Evolutionary conservation across 2,113 vertebrate genomes (phyloP), one percentile per base, ranked within the genome.

Genomic region (Fulmarus glacialis): DNA sequence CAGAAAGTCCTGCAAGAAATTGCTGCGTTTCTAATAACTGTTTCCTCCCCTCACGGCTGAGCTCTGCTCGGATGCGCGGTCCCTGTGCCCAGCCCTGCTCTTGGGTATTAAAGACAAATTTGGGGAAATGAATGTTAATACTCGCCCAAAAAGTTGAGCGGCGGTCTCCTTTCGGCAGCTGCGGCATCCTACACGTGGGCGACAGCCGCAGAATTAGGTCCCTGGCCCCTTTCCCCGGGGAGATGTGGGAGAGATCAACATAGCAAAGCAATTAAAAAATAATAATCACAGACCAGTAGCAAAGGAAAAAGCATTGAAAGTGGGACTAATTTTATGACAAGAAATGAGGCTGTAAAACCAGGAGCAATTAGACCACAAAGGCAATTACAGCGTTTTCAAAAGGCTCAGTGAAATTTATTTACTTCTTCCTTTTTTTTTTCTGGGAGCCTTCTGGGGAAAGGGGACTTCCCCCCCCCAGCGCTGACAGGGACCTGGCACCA

Each of bases 281-380:
- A 67, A 91, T 94, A 81, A 91, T 91, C 92, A 82, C 93, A 93
- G 94, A 36, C 92, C 88, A 78, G 88, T 13, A 58, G 96, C 70
- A 71, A 87, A 95, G 73, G 81, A 82, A 89, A 78, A 94, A 56
- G 43, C 74, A 90, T 86, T 72, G 82, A 89, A 97, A 96, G 89
- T 90, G 83, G 87, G 95, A 88, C 91, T 89, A 79, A 88, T 92
- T 96, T 89, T 92, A 90, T 92, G 88, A 87, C 94, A 87, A 96
- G 94, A 92, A 96, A 94, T 59, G 75, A 94, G 91, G 90, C 93
- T 92, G 88, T 93, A 96, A 97, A 96, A 91, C 88, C 78, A 77
- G 94, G 92, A 96, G 90, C 96, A 96, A 96, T 97, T 96, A 93
- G 93, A 95, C 93, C 95, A 92, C 96, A 94, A 96, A 93, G 89